phyloP scores from a whole-genome alignment of 2,113 vertebrate genomes.

The Antechinus flavipes region DNA sequence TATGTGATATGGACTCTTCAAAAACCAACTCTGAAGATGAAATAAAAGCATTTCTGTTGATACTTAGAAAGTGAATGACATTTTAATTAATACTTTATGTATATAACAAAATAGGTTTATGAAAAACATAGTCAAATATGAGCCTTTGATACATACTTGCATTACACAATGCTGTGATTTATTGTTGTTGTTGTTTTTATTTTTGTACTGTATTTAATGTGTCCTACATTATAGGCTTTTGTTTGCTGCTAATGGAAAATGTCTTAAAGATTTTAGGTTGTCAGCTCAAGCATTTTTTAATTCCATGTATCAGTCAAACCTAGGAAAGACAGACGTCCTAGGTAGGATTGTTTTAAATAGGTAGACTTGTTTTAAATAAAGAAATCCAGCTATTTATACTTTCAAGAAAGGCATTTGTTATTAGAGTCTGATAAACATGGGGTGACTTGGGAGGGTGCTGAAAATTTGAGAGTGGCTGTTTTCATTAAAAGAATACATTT shows the following conservation, averaged over 20 bases:
- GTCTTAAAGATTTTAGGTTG: background rate
- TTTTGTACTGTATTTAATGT: background rate
- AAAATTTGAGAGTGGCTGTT: background rate
- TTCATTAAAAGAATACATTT: background rate
- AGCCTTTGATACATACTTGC: background rate
- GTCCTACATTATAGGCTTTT: background rate
- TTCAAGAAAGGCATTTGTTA: background rate
- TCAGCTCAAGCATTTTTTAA: background rate
- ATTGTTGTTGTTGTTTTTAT: background rate
- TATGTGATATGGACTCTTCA: background rate
- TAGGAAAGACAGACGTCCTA: background rate
- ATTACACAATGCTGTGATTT: background rate
- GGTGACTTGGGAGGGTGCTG: background rate
- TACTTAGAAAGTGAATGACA: background rate
- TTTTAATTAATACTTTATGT: background rate
- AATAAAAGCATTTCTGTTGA: background rate
- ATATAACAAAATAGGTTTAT: background rate
- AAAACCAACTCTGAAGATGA: constrained; percentile 5
- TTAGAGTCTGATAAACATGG: background rate
- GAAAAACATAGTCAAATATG: background rate
- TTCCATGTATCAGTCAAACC: background rate
- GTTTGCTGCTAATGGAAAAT: background rate
- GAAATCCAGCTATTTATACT: background rate
- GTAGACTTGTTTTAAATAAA: background rate
- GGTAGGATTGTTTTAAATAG: background rate